Evolutionary conservation across 92 coral and sea anemone genomes (phyloP).

Genomic region (Palythoa heliodiscus): DNA sequence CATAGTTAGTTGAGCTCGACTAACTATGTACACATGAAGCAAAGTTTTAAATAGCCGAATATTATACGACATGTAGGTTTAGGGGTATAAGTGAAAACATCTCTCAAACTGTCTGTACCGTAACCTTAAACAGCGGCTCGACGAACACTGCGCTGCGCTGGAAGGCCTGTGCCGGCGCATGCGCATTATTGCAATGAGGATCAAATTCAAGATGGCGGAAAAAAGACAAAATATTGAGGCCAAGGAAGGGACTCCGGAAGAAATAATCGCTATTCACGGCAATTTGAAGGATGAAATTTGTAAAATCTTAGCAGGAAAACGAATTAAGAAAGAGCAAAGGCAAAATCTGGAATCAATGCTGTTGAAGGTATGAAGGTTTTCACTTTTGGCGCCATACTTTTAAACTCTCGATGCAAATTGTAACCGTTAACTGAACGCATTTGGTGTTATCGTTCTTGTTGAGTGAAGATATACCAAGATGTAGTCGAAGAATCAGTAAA

Average conservation of each 20-base stretch:
- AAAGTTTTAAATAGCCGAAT: no score
- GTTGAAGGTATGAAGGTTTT: conserved; percentile 61
- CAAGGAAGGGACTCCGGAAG: conserved; percentile 43
- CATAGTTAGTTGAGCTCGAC: no score
- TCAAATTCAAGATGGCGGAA: conserved; percentile 94
- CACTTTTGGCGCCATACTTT: not conserved
- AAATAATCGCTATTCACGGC: conserved; percentile 64
- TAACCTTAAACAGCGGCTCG: no score
- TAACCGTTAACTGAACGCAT: not conserved
- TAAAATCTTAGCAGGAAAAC: conserved; percentile 64
- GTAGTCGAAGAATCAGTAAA: conserved; percentile 69
- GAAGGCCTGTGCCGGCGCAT: conserved; percentile 52
- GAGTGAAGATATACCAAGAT: conserved; percentile 66
- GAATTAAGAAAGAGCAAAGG: conserved; percentile 67
- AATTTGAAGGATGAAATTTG: conserved; percentile 68
- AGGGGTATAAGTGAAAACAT: no score
- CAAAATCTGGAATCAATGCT: conserved; percentile 66
- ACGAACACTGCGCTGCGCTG: not conserved
- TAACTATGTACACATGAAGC: no score
- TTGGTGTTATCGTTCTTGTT: conserved; percentile 11
- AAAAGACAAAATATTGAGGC: conserved; percentile 39
- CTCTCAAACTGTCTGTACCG: no score
- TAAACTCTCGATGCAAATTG: not conserved
- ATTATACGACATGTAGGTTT: no score
- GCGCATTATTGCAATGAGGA: conserved; percentile 85